phyloP scores from a whole-genome alignment of 2,888 invertebrate species.

The Agrotis puta region DNA sequence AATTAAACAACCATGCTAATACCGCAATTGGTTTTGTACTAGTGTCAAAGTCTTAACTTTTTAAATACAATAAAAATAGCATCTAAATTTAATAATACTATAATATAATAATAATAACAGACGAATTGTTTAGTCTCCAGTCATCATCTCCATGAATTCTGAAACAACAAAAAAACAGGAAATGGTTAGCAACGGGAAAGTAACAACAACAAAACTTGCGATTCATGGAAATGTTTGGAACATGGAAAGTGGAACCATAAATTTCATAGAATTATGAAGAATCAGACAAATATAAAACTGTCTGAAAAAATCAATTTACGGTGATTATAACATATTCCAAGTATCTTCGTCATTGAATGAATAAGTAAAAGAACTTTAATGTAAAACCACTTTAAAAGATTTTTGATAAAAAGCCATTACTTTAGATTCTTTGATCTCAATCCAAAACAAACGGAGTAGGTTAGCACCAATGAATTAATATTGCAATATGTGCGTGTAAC shows the following conservation, averaged over 20 bases:
- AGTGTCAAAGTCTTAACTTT: constrained; percentile 80
- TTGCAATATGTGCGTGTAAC: constrained; percentile 47
- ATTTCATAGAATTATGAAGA: not conserved
- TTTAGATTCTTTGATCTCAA: constrained; percentile 65
- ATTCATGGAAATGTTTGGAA: constrained; percentile 1
- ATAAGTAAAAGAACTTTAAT: constrained; percentile 24
- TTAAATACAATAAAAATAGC: constrained; percentile 80
- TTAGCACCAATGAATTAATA: constrained; percentile 52
- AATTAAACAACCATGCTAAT: constrained; percentile 83
- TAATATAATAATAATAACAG: constrained; percentile 67
- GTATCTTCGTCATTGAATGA: constrained; percentile 3
- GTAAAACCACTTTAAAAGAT: constrained; percentile 22
- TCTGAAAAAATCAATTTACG: constrained; percentile 9
- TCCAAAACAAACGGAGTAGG: constrained; percentile 61
- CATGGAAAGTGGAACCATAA: constrained; percentile 10
- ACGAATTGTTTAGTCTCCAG: constrained; percentile 93
- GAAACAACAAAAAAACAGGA: constrained; percentile 79
- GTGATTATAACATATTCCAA: constrained; percentile 16
- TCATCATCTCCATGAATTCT: constrained; percentile 99
- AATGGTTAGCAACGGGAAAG: constrained; percentile 1
- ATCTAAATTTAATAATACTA: constrained; percentile 81
- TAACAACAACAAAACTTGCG: not conserved
- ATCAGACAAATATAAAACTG: not conserved
- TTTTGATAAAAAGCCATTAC: constrained; percentile 42
- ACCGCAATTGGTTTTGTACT: constrained; percentile 88